Conservation (phyloP, 1,140 invertebrate species). For the Drosophila nebulosa region DNA sequence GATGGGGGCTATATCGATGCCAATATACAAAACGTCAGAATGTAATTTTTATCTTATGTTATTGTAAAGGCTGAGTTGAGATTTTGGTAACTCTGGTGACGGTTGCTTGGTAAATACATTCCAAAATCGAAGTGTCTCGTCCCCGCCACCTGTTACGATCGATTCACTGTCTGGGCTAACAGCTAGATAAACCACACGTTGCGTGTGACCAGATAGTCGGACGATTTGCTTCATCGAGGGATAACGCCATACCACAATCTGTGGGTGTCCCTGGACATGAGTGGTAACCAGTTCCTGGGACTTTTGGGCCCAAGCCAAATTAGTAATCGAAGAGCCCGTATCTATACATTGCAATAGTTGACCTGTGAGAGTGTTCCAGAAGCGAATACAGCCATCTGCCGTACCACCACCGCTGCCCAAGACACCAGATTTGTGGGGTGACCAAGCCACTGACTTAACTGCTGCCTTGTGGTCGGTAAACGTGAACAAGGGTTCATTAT, state of each 20-base stretch:
- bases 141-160: conserved; percentile 98
- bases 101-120: conserved; percentile 98
- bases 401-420: conserved; percentile 99
- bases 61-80: conserved; percentile 95
- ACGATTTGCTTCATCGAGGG: conserved; percentile 96
- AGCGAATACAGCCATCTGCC: conserved; percentile 97
- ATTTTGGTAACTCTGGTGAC: conserved; percentile 95
- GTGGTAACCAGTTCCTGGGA: conserved; percentile 98
- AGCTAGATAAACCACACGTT: conserved; percentile 97
- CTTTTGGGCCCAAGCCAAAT: conserved; percentile 99
- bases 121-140: conserved; percentile 99
- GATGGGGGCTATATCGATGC: background rate
- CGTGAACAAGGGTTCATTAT: conserved; percentile 92
- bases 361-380: conserved; percentile 99
- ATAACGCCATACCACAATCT: conserved; percentile 99
- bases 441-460: conserved; percentile 99
- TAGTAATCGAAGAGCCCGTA: conserved; percentile 98
- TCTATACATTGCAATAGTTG: conserved; percentile 99
- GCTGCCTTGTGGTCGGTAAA: conserved; percentile 98
- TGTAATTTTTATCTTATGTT: conserved; percentile 49
- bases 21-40: background rate
- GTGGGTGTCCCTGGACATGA: conserved; percentile 99
- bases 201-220: conserved; percentile 98
- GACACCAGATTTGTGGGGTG: conserved; percentile 98
- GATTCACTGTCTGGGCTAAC: conserved; percentile 99